Conservation (phyloP, 2,888 invertebrate genomes). For the Pristionchus entomophagus region DNA sequence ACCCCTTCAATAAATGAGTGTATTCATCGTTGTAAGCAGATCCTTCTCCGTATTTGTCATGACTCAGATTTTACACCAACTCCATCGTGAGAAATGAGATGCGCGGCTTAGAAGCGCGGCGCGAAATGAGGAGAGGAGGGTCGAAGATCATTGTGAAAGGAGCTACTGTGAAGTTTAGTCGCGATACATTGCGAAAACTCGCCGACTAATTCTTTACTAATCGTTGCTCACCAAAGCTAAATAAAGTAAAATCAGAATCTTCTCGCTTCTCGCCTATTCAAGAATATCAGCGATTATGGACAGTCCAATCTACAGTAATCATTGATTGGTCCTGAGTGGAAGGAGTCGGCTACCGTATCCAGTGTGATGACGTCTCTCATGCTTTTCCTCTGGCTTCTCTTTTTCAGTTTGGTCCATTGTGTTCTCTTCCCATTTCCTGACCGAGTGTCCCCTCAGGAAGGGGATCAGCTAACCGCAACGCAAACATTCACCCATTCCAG, state of each 20-base stretch:
- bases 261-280: too few species aligned
- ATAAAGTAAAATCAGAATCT: too few species aligned
- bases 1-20: too few species aligned
- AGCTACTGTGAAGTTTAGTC: background rate
- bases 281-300: too few species aligned
- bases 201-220: background rate
- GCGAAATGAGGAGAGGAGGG: background rate
- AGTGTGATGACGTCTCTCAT: background rate
- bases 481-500: slow-evolving; percentile 30
- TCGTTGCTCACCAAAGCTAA: background rate
- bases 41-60: background rate
- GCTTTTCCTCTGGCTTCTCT: background rate
- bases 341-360: background rate
- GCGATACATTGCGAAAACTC: background rate
- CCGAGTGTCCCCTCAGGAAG: background rate
- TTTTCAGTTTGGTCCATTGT: slow-evolving; percentile 1
- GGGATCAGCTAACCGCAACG: slow-evolving; percentile 15
- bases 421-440: slow-evolving; percentile 39
- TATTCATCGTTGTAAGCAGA: background rate
- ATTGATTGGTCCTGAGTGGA: too few species aligned
- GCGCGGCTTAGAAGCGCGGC: too few species aligned
- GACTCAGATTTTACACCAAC: slow-evolving; percentile 11
- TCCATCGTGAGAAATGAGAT: background rate
- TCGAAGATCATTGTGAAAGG: background rate
- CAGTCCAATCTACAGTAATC: too few species aligned